These are phyloP conservation scores for Herminia tarsipennalis DNA, from an alignment of 2,888 invertebrate species.

Conservation along the genomic window DNA sequence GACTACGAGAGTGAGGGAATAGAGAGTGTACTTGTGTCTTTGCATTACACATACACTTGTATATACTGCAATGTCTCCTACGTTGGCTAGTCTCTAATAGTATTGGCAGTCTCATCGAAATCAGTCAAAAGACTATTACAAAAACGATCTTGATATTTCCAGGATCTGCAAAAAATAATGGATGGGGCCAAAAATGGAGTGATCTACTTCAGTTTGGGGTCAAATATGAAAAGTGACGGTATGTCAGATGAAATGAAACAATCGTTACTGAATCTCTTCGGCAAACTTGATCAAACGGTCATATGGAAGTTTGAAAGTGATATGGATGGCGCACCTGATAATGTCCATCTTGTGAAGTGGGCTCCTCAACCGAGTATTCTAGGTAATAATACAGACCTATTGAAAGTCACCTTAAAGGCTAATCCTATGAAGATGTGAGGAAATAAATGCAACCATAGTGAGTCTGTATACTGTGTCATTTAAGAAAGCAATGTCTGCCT, in stretches of 20 bases:
- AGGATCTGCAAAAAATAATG: constrained; percentile 62
- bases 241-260: constrained; percentile 41
- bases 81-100: too few relatives aligned
- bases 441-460: too few relatives aligned
- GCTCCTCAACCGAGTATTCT: constrained; percentile 80
- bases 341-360: constrained; percentile 75
- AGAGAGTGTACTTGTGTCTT: too few relatives aligned
- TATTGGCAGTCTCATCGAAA: too few relatives aligned
- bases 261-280: constrained; percentile 47
- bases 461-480: too few relatives aligned
- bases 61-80: too few relatives aligned
- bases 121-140: too few relatives aligned
- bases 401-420: neutral
- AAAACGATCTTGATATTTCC: too few relatives aligned
- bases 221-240: constrained; percentile 49
- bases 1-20: too few relatives aligned
- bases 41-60: too few relatives aligned
- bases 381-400: constrained; percentile 49
- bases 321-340: constrained; percentile 59
- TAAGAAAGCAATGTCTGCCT: too few relatives aligned
- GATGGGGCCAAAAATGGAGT: constrained; percentile 58
- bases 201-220: constrained; percentile 71
- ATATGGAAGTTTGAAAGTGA: constrained; percentile 80
- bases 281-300: constrained; percentile 61
- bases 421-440: too few relatives aligned